phyloP scores from a whole-genome alignment of 2,113 vertebrate species.

The Toxostoma redivivum region DNA sequence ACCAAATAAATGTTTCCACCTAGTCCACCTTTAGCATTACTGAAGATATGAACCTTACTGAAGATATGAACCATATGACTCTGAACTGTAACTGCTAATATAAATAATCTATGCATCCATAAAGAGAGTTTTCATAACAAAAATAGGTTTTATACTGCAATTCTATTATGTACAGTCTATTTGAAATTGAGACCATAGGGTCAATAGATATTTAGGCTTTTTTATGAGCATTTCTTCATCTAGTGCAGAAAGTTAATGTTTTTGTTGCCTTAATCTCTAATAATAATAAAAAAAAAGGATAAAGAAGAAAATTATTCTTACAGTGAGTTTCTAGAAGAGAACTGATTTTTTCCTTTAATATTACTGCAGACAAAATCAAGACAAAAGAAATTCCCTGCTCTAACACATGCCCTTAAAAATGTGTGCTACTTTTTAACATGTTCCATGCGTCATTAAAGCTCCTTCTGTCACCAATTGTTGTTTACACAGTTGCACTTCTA shows the following conservation, averaged over 20 bases:
- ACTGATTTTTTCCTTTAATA: background rate
- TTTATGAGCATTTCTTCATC: background rate
- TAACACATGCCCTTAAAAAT: background rate
- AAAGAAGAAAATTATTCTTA: background rate
- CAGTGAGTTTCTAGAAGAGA: background rate
- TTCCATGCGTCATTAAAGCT: background rate
- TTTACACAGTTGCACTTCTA: background rate
- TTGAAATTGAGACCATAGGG: background rate
- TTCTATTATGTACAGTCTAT: background rate
- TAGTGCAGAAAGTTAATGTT: background rate
- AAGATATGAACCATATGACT: background rate
- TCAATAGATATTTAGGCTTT: background rate
- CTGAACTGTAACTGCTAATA: background rate
- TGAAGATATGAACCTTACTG: background rate
- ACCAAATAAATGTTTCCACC: background rate
- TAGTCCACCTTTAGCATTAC: background rate
- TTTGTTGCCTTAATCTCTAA: background rate
- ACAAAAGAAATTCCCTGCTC: background rate
- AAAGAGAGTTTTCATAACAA: background rate
- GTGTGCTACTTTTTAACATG: background rate
- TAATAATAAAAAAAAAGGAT: background rate
- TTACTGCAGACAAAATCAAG: background rate
- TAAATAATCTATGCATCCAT: constrained; percentile 7
- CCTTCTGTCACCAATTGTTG: background rate
- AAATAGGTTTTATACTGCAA: background rate